Evolutionary conservation across 2,888 invertebrate genomes (phyloP), one percentile per base, ranked within the genome.

Genomic region (Dichetophora obliterata): DNA sequence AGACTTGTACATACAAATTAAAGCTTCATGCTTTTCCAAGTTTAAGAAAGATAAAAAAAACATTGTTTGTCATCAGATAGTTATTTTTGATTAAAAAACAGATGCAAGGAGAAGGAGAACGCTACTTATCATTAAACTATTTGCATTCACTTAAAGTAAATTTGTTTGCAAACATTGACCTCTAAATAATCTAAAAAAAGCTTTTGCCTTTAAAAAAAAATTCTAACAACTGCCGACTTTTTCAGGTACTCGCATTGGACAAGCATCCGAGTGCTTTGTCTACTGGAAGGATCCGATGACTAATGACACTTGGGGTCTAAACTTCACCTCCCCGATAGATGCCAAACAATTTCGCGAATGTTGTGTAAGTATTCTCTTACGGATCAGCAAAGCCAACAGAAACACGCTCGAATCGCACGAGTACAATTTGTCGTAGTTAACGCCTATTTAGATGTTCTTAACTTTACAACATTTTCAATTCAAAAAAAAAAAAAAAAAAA

Each of bases 211-310:
- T 59, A 0, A 11, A 24, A 24, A 2, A 9, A 37, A 14, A 37
- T 5, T 31, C 70, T 24, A 11, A 31, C 22, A 5, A 4, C n/a
- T 11, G 14, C 5, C 70, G 16, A 19, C 22, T 68, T 82, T 90
- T 91, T 34, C 89, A 97, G 98, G 98, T 77, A 98, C 98, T 75
- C 93, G 98, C 84, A 96, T 99, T 88, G 98, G 98, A 27, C 98
- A 98, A 91, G 98, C 98, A 59, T 98, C 98, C 54, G 98, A 98
- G 91, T 98, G 98, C 90, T 99, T 99, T 90, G 96, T 98, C 77
- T 98, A 98, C 90, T 98, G 98, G 98, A 97, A 97, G 89, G 98
- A 98, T 90, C 95, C 97, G 69, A 95, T 96, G 94, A 96, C 96
- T 85, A 96, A 96, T 90, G 97, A 97, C 90, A 98, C 98, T 61